These are phyloP conservation scores for Simalia tracyae DNA, from an alignment of 2,797 vertebrate genomes.

Conservation along the genomic window DNA sequence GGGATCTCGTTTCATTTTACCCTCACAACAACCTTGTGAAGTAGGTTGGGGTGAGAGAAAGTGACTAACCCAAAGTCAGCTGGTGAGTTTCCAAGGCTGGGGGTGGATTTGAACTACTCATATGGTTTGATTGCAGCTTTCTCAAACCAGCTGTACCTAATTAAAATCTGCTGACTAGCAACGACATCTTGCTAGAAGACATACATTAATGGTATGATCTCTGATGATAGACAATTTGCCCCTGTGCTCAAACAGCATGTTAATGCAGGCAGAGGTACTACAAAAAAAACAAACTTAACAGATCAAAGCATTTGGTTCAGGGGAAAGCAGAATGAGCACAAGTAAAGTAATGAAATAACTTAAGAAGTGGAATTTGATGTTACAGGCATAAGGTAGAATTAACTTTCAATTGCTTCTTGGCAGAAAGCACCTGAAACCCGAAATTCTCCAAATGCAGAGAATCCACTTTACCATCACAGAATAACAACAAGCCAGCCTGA, in stretches of 20 bases:
- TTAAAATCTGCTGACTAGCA: neutral
- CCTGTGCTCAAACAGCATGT: neutral
- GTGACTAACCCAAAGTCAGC: neutral
- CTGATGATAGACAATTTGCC: neutral
- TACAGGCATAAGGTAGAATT: neutral
- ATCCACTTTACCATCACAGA: neutral
- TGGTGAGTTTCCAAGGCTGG: neutral
- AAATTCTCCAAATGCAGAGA: neutral
- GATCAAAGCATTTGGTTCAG: neutral
- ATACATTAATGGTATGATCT: neutral
- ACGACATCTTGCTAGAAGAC: neutral
- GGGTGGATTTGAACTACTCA: neutral
- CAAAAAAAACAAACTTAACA: neutral
- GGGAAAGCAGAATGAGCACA: neutral
- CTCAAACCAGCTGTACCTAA: neutral
- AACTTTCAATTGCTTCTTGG: slow-evolving; percentile 12
- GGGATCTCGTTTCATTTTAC: neutral
- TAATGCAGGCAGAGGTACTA: neutral
- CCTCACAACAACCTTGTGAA: neutral
- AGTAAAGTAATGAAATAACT: neutral
- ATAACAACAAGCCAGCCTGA: neutral
- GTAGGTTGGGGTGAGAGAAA: neutral
- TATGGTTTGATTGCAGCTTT: neutral
- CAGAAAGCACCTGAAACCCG: neutral
- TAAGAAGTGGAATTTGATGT: neutral